Evolutionary conservation across 2,113 vertebrate genomes (phyloP).

Genomic region (Beaufortia kweichowensis): DNA sequence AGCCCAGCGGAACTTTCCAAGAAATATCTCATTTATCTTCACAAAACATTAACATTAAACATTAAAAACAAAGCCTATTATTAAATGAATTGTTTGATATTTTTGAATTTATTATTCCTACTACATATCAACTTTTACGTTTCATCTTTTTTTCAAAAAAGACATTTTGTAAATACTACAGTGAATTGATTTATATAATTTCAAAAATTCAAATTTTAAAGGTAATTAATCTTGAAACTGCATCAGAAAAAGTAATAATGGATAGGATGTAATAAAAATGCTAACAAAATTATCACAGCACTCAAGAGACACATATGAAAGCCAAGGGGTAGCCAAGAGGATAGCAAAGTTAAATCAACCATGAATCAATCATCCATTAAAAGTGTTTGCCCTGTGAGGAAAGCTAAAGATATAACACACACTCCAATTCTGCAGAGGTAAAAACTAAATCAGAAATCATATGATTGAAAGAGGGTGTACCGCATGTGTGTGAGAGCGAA

Average conservation of each 20-base stretch:
- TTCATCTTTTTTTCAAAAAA: too few species aligned
- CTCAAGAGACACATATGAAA: neutral
- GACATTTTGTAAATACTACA: too few species aligned
- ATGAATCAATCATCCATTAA: neutral
- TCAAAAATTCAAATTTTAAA: too few species aligned
- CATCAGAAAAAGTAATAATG: too few species aligned
- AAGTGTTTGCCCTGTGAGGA: neutral
- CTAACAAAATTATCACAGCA: neutral
- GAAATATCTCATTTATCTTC: neutral
- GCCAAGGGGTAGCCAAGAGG: neutral
- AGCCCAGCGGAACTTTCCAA: neutral
- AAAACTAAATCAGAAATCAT: conserved; percentile 14
- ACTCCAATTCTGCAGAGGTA: neutral
- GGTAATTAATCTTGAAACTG: too few species aligned
- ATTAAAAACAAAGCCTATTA: too few species aligned
- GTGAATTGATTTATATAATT: too few species aligned
- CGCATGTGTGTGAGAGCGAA: neutral
- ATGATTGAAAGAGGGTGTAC: neutral
- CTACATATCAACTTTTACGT: too few species aligned
- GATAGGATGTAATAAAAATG: neutral
- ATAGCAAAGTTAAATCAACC: neutral
- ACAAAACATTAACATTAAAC: too few species aligned
- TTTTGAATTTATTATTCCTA: too few species aligned
- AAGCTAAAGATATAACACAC: neutral
- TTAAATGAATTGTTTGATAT: too few species aligned